Conservation (phyloP, 2,888 invertebrate species). For the Ceramica pisi region DNA sequence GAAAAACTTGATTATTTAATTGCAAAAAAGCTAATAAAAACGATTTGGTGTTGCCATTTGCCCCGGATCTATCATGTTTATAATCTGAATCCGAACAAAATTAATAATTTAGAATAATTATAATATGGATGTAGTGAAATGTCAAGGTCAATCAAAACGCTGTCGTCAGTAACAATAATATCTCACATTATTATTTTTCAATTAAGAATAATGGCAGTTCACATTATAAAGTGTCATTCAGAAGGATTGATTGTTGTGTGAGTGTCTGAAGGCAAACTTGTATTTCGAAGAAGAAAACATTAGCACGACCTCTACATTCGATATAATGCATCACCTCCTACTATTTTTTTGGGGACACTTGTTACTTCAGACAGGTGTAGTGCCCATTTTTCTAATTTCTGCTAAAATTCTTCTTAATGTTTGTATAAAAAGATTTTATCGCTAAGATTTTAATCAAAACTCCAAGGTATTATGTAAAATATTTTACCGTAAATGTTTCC, state of each 20-base stretch:
- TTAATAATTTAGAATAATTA: slow-evolving; percentile 25
- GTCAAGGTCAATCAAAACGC: slow-evolving; percentile 41
- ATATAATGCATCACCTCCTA: background rate
- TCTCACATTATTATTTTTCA: slow-evolving; percentile 29
- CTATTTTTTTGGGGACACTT: no score
- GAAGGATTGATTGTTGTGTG: slow-evolving; percentile 28
- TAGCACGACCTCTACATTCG: background rate
- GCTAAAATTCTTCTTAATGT: no score
- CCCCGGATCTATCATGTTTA: slow-evolving; percentile 14
- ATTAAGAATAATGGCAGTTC: slow-evolving; percentile 36
- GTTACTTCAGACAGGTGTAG: no score
- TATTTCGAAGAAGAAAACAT: background rate
- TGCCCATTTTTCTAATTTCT: no score
- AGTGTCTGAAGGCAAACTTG: slow-evolving; percentile 1
- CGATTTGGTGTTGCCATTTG: slow-evolving; percentile 13
- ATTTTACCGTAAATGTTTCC: background rate
- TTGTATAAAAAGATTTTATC: no score
- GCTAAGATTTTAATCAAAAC: background rate
- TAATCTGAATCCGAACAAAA: slow-evolving; percentile 41
- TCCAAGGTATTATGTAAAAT: background rate
- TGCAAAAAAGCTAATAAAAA: slow-evolving; percentile 26
- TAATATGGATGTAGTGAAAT: slow-evolving; percentile 31
- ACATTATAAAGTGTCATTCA: slow-evolving; percentile 25
- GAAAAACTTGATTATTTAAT: slow-evolving; percentile 29
- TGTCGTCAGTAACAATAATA: slow-evolving; percentile 32